Percentiles rank a stretch among this genome's conserved stretches.
Conservation (phyloP, 2,113 vertebrate species). For the Ovibos moschatus region DNA sequence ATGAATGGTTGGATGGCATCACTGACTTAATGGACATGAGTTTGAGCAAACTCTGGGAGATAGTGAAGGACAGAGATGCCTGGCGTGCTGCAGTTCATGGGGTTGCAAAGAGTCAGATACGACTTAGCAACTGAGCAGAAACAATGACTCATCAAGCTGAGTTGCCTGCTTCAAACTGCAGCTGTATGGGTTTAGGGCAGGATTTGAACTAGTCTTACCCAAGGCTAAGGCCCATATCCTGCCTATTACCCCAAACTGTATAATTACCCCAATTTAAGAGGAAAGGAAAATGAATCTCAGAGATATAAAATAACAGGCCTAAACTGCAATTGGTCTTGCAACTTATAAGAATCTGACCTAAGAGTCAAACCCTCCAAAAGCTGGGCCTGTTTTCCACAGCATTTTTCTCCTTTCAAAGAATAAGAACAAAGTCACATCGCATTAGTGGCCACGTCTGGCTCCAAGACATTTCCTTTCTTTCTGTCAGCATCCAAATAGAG, state of each 20-base stretch:
- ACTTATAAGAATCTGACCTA: not conserved
- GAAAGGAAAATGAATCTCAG: not conserved
- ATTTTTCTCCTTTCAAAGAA: not conserved
- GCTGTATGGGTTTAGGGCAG: not conserved
- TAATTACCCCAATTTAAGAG: not conserved
- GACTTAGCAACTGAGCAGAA: not conserved
- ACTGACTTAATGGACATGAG: not conserved
- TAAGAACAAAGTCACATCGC: not conserved
- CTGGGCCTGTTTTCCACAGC: not conserved
- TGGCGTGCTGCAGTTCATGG: not conserved
- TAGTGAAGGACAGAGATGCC: not conserved
- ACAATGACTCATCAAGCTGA: not conserved
- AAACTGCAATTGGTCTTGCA: not conserved
- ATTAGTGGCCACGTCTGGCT: not conserved
- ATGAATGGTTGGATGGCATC: not conserved
- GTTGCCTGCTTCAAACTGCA: not conserved
- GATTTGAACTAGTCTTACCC: not conserved
- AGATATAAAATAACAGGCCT: not conserved
- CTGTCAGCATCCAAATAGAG: not conserved
- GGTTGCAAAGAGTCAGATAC: not conserved
- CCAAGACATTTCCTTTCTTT: not conserved
- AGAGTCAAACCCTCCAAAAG: not conserved
- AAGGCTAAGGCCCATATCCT: not conserved
- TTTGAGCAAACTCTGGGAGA: not conserved
- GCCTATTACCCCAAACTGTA: not conserved